phyloP scores from a whole-genome alignment of 1,140 invertebrate genomes.

The Holotrichia oblita region DNA sequence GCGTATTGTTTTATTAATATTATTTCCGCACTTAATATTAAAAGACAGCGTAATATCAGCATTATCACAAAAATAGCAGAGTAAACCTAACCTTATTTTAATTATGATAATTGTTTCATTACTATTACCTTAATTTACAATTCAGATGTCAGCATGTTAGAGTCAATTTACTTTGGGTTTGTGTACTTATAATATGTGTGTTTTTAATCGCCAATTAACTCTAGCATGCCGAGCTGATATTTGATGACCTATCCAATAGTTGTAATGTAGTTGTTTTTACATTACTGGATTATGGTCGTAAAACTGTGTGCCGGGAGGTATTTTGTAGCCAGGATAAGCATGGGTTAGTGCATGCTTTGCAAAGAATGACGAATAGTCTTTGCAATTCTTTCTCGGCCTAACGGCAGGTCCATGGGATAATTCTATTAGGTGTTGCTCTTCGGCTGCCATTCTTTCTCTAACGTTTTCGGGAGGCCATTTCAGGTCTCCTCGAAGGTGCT shows the following conservation, averaged over 20 bases:
- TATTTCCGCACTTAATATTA: conserved; percentile 25
- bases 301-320: conserved; percentile 87
- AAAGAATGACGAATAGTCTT: conserved; percentile 83
- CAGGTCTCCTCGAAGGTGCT: conserved; percentile 82
- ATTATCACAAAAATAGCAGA: conserved; percentile 38
- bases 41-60: conserved; percentile 38
- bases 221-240: background rate
- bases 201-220: conserved; percentile 2
- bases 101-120: background rate
- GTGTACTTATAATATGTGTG: background rate
- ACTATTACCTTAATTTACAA: background rate
- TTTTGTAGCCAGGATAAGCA: conserved; percentile 82
- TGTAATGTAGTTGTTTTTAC: background rate
- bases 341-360: conserved; percentile 78
- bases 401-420: conserved; percentile 77
- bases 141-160: background rate
- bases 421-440: conserved; percentile 75
- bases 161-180: background rate
- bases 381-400: conserved; percentile 73
- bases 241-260: background rate
- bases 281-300: conserved; percentile 56
- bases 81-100: conserved; percentile 14
- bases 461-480: conserved; percentile 84
- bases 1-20: background rate
- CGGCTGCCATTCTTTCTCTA: conserved; percentile 75